Conservation (phyloP, 2,888 invertebrate genomes). For the Melanargia galathea region DNA sequence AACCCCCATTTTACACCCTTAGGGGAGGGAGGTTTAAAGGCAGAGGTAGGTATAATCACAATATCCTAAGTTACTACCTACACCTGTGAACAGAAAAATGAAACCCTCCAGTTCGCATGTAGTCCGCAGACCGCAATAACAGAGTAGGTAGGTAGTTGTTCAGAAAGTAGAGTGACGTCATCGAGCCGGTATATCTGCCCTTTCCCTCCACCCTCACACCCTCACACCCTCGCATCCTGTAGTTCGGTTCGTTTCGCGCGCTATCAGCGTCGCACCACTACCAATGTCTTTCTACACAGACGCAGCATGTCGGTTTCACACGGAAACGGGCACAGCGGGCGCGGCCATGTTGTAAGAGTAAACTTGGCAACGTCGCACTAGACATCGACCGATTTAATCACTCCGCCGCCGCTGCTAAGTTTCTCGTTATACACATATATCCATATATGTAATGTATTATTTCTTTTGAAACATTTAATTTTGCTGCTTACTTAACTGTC, state of each 20-base stretch:
- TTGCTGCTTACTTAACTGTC: background rate
- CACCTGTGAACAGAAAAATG: background rate
- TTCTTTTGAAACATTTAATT: constrained; percentile 21
- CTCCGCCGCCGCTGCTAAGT: constrained; percentile 53
- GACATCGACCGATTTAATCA: constrained; percentile 80
- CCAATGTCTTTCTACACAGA: constrained; percentile 61
- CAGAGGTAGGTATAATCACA: background rate
- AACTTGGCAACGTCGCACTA: constrained; percentile 80
- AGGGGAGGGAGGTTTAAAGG: no score
- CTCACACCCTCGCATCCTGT: constrained; percentile 50
- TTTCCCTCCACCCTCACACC: constrained; percentile 40
- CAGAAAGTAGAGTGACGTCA: constrained; percentile 78
- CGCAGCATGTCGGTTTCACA: constrained; percentile 78
- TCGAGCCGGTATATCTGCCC: constrained; percentile 64
- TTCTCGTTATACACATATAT: constrained; percentile 49
- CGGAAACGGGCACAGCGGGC: constrained; percentile 80
- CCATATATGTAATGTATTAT: constrained; percentile 25
- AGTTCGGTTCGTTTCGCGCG: constrained; percentile 51
- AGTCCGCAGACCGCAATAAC: constrained; percentile 34
- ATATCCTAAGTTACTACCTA: background rate
- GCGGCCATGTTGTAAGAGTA: constrained; percentile 80
- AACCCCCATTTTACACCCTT: no score
- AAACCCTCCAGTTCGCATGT: constrained; percentile 25
- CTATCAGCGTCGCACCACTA: constrained; percentile 46
- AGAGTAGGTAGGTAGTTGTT: constrained; percentile 51